Evolutionary conservation across 2,113 vertebrate genomes (phyloP).

Genomic region (Alces alces): DNA sequence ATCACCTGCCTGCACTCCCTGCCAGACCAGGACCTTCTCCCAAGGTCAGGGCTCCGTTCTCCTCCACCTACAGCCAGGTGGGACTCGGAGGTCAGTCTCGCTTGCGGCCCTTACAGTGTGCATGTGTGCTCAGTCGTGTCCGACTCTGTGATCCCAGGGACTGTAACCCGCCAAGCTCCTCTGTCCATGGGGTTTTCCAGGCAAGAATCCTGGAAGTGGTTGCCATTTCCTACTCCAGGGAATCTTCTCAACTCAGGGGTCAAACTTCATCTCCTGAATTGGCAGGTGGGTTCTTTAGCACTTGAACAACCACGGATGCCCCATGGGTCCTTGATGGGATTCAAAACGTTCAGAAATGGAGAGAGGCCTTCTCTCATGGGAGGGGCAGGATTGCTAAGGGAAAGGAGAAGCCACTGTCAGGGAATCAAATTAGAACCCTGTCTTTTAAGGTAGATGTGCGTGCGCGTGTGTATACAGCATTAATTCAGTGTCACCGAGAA

Average conservation of each 20-base stretch:
- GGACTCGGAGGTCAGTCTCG: neutral
- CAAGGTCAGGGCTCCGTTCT: neutral
- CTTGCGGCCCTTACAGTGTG: neutral
- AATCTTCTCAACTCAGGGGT: neutral
- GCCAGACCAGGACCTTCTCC: neutral
- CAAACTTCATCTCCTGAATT: neutral
- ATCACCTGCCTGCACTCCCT: neutral
- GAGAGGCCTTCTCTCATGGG: neutral
- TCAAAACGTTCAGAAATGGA: neutral
- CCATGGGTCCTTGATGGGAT: accelerated
- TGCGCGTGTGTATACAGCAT: neutral
- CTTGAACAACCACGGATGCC: neutral
- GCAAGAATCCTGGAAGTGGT: neutral
- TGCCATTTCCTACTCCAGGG: neutral
- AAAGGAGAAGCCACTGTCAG: neutral
- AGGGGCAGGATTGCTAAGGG: neutral
- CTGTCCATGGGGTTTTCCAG: neutral
- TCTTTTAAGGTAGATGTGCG: neutral
- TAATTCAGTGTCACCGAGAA: slow-evolving; percentile 55
- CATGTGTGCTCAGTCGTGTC: neutral
- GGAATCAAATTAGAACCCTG: neutral
- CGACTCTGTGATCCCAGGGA: neutral
- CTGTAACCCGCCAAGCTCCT: neutral
- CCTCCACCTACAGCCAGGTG: neutral
- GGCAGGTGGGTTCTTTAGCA: neutral